These are phyloP conservation scores for Hoplodrina blanda DNA, from an alignment of 2,888 invertebrate species.

Conservation along the genomic window DNA sequence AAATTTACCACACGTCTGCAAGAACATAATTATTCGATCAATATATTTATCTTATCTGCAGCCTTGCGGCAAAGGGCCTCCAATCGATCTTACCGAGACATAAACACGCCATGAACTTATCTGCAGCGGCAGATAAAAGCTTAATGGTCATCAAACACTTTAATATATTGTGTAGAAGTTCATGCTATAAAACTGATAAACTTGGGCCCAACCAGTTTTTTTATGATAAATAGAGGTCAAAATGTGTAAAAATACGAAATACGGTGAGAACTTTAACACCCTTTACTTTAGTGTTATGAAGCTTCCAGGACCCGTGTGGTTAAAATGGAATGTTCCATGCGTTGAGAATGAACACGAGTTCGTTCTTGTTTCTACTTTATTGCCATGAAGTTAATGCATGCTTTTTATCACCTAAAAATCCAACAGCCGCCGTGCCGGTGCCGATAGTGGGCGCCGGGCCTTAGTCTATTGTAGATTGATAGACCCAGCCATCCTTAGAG, in stretches of 20 bases:
- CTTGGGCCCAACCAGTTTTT: constrained; percentile 50
- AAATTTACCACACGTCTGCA: constrained; percentile 47
- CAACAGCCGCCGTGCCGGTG: too few relatives aligned
- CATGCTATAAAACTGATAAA: constrained; percentile 66
- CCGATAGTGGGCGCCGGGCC: too few relatives aligned
- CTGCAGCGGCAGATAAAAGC: constrained; percentile 66
- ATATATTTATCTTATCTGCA: constrained; percentile 73
- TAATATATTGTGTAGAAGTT: constrained; percentile 68
- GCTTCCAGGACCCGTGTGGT: background rate
- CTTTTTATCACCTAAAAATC: too few relatives aligned
- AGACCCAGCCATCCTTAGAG: background rate
- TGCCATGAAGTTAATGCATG: too few relatives aligned
- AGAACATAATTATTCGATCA: constrained; percentile 67
- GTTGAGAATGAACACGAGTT: too few relatives aligned
- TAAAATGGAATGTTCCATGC: too few relatives aligned
- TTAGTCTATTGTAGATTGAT: background rate
- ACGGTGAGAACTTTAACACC: constrained; percentile 20
- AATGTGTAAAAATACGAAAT: constrained; percentile 38
- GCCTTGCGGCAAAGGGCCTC: constrained; percentile 63
- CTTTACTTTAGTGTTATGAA: background rate
- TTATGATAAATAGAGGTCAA: constrained; percentile 41
- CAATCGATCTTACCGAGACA: constrained; percentile 75
- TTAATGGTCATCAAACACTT: constrained; percentile 69
- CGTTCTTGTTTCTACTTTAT: too few relatives aligned
- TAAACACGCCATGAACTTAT: constrained; percentile 69